Conservation (phyloP, 2,888 invertebrate species). For the Aphodius granarius region DNA sequence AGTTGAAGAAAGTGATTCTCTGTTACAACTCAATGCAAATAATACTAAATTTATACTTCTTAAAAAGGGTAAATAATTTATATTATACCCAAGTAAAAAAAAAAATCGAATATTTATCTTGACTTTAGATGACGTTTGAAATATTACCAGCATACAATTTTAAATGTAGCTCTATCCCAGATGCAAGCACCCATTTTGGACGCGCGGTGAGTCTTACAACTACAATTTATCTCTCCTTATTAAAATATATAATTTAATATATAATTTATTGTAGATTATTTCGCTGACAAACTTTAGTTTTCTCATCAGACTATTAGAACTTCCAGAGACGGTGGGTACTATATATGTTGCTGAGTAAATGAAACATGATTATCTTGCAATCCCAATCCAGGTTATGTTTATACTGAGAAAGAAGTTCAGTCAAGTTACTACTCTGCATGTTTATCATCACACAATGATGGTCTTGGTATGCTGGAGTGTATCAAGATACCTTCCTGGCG, state of each 20-base stretch:
- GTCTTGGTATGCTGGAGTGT: constrained; percentile 52
- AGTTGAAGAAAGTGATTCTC: constrained; percentile 75
- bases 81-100: too few species aligned
- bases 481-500: constrained; percentile 48
- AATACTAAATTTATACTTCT: constrained; percentile 75
- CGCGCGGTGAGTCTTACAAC: neutral
- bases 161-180: neutral
- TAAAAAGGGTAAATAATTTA: constrained; percentile 66
- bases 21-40: constrained; percentile 88
- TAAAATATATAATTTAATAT: too few species aligned
- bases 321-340: neutral
- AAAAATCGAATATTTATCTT: neutral
- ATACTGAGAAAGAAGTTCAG: constrained; percentile 79
- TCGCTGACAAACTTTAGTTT: neutral
- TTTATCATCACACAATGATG: constrained; percentile 87
- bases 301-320: neutral
- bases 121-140: neutral
- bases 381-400: constrained; percentile 68
- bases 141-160: neutral
- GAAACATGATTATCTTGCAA: neutral
- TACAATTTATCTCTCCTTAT: too few species aligned
- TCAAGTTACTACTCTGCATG: constrained; percentile 83
- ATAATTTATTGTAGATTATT: neutral
- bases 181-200: neutral
- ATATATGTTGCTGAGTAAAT: too few species aligned